phyloP scores from a whole-genome alignment of 2,888 invertebrate genomes.

The Frankliniella fusca region DNA sequence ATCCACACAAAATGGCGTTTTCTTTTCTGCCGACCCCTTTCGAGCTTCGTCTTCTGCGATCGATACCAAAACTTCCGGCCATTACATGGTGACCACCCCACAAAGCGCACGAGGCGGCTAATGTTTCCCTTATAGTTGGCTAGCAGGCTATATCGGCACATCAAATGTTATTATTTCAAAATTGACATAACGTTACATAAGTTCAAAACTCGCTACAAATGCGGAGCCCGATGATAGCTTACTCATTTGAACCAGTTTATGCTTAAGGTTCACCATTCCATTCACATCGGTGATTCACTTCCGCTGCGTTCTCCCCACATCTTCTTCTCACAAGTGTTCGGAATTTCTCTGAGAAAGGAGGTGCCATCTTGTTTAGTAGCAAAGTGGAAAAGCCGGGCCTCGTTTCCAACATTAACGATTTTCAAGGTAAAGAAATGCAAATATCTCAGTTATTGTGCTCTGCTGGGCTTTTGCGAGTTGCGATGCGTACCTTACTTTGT shows the following conservation, averaged over 20 bases:
- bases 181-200: no score
- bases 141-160: no score
- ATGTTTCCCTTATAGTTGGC: no score
- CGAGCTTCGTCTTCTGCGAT: neutral
- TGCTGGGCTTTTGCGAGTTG: neutral
- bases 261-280: no score
- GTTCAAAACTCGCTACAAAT: no score
- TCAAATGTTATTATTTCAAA: no score
- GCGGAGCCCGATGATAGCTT: no score
- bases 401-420: neutral
- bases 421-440: neutral
- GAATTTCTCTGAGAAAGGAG: neutral
- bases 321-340: neutral
- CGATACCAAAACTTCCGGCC: neutral
- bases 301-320: neutral
- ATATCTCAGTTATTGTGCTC: neutral
- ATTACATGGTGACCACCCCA: neutral
- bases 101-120: no score
- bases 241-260: no score
- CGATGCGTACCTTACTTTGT: neutral
- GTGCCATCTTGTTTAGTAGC: neutral
- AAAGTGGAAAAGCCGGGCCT: constrained; percentile 16
- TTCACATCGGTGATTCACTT: neutral
- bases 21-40: neutral
- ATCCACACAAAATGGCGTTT: neutral